Conservation (phyloP, 2,113 vertebrate genomes). For the Pseudopodoces humilis region DNA sequence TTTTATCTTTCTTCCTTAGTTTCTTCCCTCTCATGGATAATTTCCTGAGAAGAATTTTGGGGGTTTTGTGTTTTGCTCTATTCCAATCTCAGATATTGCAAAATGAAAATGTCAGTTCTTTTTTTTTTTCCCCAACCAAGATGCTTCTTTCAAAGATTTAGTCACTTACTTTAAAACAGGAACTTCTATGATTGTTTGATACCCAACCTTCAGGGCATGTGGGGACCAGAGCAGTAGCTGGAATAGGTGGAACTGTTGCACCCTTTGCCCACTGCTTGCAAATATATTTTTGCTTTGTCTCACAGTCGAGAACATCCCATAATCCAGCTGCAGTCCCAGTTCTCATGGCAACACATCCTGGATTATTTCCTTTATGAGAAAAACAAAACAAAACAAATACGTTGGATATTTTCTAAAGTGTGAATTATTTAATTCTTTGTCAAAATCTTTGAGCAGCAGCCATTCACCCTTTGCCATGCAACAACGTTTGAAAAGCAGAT, state of each 20-base stretch:
- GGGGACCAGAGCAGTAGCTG: conserved; percentile 72
- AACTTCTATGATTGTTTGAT: not conserved
- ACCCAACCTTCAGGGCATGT: conserved; percentile 81
- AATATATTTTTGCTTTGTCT: conserved; percentile 86
- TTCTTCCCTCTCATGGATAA: not conserved
- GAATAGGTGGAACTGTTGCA: conserved; percentile 70
- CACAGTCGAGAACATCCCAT: conserved; percentile 88
- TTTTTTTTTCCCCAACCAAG: accelerated
- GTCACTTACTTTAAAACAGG: conserved; percentile 84
- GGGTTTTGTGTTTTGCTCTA: not conserved
- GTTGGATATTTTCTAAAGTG: not conserved
- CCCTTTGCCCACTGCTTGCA: conserved; percentile 86
- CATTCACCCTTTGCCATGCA: not conserved
- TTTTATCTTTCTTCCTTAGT: not conserved
- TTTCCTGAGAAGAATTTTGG: not conserved
- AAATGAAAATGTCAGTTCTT: not conserved
- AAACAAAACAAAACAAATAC: not conserved
- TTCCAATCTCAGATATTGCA: not conserved
- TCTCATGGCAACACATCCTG: conserved; percentile 88
- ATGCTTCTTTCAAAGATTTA: not conserved
- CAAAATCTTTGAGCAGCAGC: not conserved
- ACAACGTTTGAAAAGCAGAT: not conserved
- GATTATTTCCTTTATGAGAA: conserved; percentile 73
- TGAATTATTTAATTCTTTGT: not conserved
- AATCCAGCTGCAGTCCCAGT: conserved; percentile 86